Evolutionary conservation across 2,888 invertebrate species (phyloP).

Genomic region (Nasonovia ribisnigri): DNA sequence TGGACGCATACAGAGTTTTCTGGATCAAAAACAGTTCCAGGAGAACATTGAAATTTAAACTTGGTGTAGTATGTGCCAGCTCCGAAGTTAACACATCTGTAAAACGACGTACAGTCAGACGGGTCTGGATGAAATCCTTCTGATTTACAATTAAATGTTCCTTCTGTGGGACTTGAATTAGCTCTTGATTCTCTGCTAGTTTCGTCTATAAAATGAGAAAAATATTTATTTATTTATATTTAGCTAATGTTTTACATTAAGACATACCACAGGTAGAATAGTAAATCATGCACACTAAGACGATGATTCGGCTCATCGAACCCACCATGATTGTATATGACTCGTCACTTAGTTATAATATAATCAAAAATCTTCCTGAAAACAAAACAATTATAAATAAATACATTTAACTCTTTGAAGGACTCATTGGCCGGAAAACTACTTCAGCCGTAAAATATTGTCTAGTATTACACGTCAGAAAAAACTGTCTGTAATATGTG

Average conservation of each 20-base stretch:
- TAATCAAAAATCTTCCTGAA: conserved; percentile 26
- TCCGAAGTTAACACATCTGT: conserved; percentile 79
- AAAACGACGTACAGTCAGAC: conserved; percentile 81
- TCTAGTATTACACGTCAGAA: conserved; percentile 6
- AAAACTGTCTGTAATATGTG: background rate
- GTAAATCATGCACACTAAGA: conserved; percentile 36
- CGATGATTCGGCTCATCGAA: conserved; percentile 54
- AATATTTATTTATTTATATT: background rate
- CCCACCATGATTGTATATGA: conserved; percentile 40
- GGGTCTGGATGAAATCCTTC: conserved; percentile 83
- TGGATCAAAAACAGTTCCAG: conserved; percentile 82
- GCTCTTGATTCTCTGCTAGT: conserved; percentile 30
- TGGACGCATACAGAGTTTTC: conserved; percentile 79
- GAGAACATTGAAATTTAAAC: conserved; percentile 80
- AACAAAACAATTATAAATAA: conserved; percentile 26
- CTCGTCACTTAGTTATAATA: conserved; percentile 19
- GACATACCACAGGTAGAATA: conserved; percentile 42
- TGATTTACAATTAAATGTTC: conserved; percentile 73
- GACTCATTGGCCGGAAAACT: conserved; percentile 12
- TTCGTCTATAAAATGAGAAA: conserved; percentile 18
- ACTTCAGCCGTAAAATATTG: conserved; percentile 1
- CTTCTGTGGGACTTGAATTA: background rate
- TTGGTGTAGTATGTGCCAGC: conserved; percentile 73
- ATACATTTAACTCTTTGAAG: background rate
- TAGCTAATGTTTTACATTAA: background rate